phyloP scores from a whole-genome alignment of 53 echinoderm and acorn worm species.

The Arbacia lixula region DNA sequence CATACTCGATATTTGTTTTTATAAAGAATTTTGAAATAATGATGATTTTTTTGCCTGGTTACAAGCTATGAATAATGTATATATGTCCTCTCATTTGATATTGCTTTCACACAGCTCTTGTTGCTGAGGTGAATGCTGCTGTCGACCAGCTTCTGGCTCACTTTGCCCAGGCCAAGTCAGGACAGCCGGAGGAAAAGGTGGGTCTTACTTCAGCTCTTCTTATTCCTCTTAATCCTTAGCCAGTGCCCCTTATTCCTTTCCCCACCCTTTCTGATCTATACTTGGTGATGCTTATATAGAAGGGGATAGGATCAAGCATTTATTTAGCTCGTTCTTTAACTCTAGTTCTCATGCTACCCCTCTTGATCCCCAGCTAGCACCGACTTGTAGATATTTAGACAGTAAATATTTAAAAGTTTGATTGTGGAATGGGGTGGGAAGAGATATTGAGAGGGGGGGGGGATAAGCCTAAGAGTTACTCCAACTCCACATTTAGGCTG shows the following conservation, averaged over 20 bases:
- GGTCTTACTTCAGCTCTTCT: constrained; percentile 10
- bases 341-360: too few relatives aligned
- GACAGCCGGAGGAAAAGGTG: constrained; percentile 76
- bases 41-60: too few relatives aligned
- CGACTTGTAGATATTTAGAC: too few relatives aligned
- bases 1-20: too few relatives aligned
- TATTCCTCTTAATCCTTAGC: neutral
- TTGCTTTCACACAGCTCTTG: constrained; percentile 64
- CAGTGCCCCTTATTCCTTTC: neutral
- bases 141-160: constrained; percentile 79
- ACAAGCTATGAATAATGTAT: neutral
- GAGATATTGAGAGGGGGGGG: too few relatives aligned
- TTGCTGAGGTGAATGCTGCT: constrained; percentile 68
- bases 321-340: too few relatives aligned
- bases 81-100: neutral
- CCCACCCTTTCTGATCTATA: neutral
- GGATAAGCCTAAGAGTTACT: too few relatives aligned
- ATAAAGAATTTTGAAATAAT: too few relatives aligned
- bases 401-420: too few relatives aligned
- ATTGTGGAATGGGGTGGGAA: too few relatives aligned
- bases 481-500: too few relatives aligned
- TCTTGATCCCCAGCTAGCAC: too few relatives aligned
- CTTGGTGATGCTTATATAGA: neutral
- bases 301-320: constrained; percentile 16
- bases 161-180: constrained; percentile 72